Base-by-base conservation (phyloP, 2,113 vertebrate species). In the Microtus oregoni region DNA sequence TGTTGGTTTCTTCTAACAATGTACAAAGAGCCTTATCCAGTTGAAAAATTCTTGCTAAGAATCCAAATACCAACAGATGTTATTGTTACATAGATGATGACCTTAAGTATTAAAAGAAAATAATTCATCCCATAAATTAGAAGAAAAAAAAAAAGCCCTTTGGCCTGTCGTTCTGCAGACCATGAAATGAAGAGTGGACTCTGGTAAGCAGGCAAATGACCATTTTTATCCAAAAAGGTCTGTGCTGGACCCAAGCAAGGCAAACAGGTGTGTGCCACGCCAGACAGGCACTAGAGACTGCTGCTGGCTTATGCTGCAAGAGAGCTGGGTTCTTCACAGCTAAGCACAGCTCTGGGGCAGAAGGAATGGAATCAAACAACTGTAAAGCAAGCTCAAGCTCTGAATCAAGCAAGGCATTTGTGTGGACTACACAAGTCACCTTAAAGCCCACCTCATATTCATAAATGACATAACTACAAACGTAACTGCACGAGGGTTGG, bases 41-140 rank as follows among this genome's bases (percentile, higher is more conserved):
- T 4, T 44, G 72, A 92, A 86, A 32, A 85, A 32, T 50, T 95
- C 61, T 47, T 78, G 26, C 26, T 68, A 67, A 81, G 72, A 97
- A 91, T 35, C 32, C 50, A 91, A 86, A 87, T 38, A 87, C 28
- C 61, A 93, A n/a, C 32, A 73, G 4, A 35, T 41, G 41, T 92
- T 70, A 81, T 7, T 63, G 32, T 32, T 47, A 88, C 61, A 93
- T 81, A 94, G 68, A 93, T 24, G 19, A 0, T 72, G 41, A 88
- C 61, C 77, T 72, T 58, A 35, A 38, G 32, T 89, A 70, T 90
- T 86, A 89, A 89, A 95, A 73, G 70, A 95, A 94, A 89, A 95
- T 41, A 79, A 63, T 38, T 38, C 63, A 22, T 30, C 73, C 12
- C 30, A 30, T 7, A 81, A 70, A 70, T 63, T 41, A 24, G 14